Conservation (phyloP, 2,888 invertebrate genomes). For the Phragmatobia fuliginosa region DNA sequence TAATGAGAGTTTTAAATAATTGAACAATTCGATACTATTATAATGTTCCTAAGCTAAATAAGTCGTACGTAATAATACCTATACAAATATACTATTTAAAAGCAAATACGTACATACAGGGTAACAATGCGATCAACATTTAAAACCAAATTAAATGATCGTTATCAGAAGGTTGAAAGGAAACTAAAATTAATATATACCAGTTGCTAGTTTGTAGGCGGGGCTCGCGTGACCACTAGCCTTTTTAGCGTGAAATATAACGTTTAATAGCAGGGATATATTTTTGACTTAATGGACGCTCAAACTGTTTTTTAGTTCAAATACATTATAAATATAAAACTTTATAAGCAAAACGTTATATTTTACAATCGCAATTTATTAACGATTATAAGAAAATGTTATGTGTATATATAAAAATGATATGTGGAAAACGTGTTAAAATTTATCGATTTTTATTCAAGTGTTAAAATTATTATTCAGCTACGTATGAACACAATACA, state of each 20-base stretch:
- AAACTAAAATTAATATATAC: slow-evolving; percentile 49
- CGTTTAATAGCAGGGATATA: slow-evolving; percentile 50
- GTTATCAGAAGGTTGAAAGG: slow-evolving; percentile 35
- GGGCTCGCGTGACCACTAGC: slow-evolving; percentile 44
- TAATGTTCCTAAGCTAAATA: too few species aligned
- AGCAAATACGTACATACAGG: background rate
- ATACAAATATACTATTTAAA: background rate
- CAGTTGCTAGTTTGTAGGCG: slow-evolving; percentile 29
- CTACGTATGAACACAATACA: too few species aligned
- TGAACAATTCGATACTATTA: too few species aligned
- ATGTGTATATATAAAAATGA: too few species aligned
- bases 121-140: background rate
- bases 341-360: background rate
- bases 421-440: too few species aligned
- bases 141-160: slow-evolving; percentile 23
- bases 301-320: background rate
- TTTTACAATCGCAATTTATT: background rate
- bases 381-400: too few species aligned
- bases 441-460: too few species aligned
- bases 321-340: background rate
- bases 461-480: too few species aligned
- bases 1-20: too few species aligned
- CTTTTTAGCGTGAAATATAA: slow-evolving; percentile 60
- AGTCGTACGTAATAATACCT: background rate
- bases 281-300: slow-evolving; percentile 36